Evolutionary conservation across 2,888 invertebrate species (phyloP), one percentile per base, ranked within the genome.

Genomic region (Blastobasis lacticolella): DNA sequence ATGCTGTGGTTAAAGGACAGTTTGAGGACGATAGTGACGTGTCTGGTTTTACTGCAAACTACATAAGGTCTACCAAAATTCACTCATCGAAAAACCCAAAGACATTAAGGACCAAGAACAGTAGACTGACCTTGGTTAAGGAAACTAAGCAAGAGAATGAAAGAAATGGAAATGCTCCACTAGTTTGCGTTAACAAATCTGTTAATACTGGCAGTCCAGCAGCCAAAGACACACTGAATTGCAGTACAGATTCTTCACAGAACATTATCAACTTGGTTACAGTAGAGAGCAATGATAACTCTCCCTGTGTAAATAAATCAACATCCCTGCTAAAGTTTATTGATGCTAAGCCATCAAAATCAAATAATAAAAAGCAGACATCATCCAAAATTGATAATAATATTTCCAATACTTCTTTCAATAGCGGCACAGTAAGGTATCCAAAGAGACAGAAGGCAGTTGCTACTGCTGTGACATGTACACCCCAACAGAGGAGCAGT

Each of bases 21-120:
- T 83, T 79, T 70, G 87, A 87, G 54, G 86, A 88, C 49, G 56
- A 81, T 10, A 88, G 88, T 68, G 88, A 88, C 70, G 83, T 88
- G 4, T 88, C 88, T 41, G 88, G 88, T 0, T 83, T 87, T 52
- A 88, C 88, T 37, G 88, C 87, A 4, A 88, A 85, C 60, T 89
- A 89, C 56, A 88, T 89, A 38, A 71, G 85, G 40, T 89, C 88
- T 10, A 86, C 88, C 10, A 89, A 87, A 63, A 58, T 84, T 10
- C 74, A 80, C 54, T 71, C 78, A 10, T 66, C 69, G 44, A 85
- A 78, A 63, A 74, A 74, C 52, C 67, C 76, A 23, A 69, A 73
- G 41, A 83, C 79, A 61, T 56, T 77, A 37, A 75, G 77, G 55
- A 74, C 67, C 56, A 83, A 79, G 60, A 64, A 67, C 8, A 73